Percentiles rank a stretch among this genome's conserved stretches.
These are phyloP conservation scores for Leguminivora glycinivorella DNA, from an alignment of 1,140 invertebrate genomes.

Conservation along the genomic window DNA sequence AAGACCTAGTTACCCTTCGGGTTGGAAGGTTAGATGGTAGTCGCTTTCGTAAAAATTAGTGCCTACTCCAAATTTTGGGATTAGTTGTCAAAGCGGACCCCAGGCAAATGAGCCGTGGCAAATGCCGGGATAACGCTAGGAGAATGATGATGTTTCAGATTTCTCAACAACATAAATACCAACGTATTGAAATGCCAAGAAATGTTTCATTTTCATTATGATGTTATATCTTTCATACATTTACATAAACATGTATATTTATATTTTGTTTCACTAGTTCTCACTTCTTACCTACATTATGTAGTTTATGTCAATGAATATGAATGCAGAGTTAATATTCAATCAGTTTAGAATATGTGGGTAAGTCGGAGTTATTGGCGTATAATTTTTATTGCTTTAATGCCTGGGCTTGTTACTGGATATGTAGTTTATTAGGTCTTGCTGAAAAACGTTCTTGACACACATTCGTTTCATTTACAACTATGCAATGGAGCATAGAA, in stretches of 20 bases:
- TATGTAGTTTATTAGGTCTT: neutral
- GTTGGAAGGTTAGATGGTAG: no score
- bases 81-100: no score
- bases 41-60: no score
- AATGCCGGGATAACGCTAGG: no score
- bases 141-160: no score
- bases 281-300: conserved; percentile 8
- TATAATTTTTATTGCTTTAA: conserved; percentile 1
- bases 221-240: neutral
- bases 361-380: conserved; percentile 4
- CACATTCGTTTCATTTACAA: neutral
- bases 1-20: no score
- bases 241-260: conserved; percentile 13
- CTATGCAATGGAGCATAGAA: no score
- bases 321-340: conserved; percentile 9
- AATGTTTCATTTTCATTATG: neutral
- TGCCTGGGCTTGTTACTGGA: neutral
- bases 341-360: neutral
- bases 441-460: conserved; percentile 3
- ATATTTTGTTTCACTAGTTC: neutral
- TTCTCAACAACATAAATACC: no score
- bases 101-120: no score
- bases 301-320: conserved; percentile 12
- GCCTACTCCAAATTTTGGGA: no score
- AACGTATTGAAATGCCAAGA: neutral